A percentile compares a stretch with the other conserved stretches of the same genome.
These are phyloP conservation scores for Dreissena rostriformis DNA, from an alignment of 1,140 invertebrate genomes.

Conservation along the genomic window DNA sequence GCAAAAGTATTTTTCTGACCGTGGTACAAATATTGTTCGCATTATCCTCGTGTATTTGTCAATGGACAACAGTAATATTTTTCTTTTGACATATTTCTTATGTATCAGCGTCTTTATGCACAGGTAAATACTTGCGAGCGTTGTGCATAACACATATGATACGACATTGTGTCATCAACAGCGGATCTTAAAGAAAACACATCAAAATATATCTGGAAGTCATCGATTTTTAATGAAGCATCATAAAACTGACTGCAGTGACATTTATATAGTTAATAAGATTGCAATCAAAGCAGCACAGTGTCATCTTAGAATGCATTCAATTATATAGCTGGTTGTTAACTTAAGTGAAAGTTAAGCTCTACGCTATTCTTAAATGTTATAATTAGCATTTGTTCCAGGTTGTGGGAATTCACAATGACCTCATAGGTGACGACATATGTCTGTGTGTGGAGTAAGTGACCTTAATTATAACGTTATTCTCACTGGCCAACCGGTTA, in stretches of 20 bases:
- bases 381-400: not conserved
- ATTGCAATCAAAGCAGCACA: not conserved
- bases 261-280: not conserved
- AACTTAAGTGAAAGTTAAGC: not conserved
- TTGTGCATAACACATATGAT: no score
- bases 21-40: no score
- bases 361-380: not conserved
- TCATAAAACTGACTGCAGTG: not conserved
- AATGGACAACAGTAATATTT: no score
- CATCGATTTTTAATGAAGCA: not conserved
- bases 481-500: not conserved
- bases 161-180: no score
- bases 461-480: not conserved
- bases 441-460: slow-evolving; percentile 45
- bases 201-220: no score
- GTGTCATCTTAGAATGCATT: not conserved
- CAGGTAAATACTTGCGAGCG: no score
- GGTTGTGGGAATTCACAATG: slow-evolving; percentile 30
- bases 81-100: no score
- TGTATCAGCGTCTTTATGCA: no score
- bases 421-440: slow-evolving; percentile 20
- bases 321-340: not conserved
- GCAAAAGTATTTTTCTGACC: no score
- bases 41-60: no score
- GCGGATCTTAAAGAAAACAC: no score